Evolutionary conservation across 2,797 vertebrate genomes (phyloP).

Genomic region (Paramormyrops hopkinsi): DNA sequence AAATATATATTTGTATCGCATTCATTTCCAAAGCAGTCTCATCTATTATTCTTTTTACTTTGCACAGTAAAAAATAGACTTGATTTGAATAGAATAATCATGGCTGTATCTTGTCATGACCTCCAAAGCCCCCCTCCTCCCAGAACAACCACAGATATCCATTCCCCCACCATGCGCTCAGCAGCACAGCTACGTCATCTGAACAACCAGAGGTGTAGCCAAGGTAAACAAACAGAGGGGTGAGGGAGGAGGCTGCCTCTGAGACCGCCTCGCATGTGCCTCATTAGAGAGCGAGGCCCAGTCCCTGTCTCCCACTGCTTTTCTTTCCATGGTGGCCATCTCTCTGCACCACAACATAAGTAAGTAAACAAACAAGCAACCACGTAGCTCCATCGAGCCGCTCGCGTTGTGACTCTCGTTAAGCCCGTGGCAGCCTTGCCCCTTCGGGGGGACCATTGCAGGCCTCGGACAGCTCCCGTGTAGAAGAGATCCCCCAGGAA

Average conservation of each 20-base stretch:
- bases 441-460: neutral
- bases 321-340: neutral
- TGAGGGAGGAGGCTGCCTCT: neutral
- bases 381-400: neutral
- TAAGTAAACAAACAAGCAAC: neutral
- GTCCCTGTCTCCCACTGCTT: neutral
- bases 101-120: slow-evolving; percentile 31
- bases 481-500: neutral
- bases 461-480: neutral
- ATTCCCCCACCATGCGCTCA: neutral
- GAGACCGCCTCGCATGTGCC: neutral
- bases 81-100: slow-evolving; percentile 23
- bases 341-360: neutral
- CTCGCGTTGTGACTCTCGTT: neutral
- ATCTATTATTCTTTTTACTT: neutral
- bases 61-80: neutral
- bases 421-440: neutral
- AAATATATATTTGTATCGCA: neutral
- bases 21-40: neutral
- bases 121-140: slow-evolving; percentile 17
- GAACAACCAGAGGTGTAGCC: neutral
- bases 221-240: neutral
- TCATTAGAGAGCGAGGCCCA: neutral
- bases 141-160: neutral
- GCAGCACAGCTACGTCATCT: neutral